Evolutionary conservation across 2,888 invertebrate species (phyloP), one percentile per base, ranked within the genome.

Genomic region (Danaus chrysippus): DNA sequence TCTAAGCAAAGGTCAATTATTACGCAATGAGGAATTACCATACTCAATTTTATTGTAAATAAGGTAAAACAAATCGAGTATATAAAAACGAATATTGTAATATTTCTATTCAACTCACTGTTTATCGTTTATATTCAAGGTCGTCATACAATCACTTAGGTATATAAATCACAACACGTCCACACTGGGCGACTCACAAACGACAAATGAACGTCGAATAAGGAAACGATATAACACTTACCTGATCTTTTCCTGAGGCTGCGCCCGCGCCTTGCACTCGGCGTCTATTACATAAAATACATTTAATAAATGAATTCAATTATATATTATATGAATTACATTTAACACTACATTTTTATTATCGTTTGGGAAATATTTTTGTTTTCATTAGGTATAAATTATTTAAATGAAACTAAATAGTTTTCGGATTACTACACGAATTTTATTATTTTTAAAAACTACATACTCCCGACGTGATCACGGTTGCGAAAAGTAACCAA

Each of bases 1-100:
- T 23, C 3, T 23, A 23, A 96, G 66, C 96, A 94, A 89, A 96
- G 96, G 58, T 96, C 94, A 17, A 95, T 95, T 49, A 94, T 93
- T 82, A 96, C 96, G 23, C 15, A 13, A 52, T 17, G 13, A n/a
- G 10, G 52, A 5, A n/a, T n/a, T 11, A 52, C 17, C n/a, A 17
- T 52, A 52, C 10, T 13, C 13, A 17, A 52, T 11, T 0, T 52
- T n/a, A 17, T 17, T 17, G 5, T 17, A 10, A 52, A 52, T 11
- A 17, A 52, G 52, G 12, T 52, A n/a, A 17, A 10, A 17, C 15
- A 17, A 10, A 52, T 13, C 5, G 13, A 52, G 10, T 17, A 52
- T n/a, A 17, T 6, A 52, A 52, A 11, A 52, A 52, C 3, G 17
- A 52, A 15, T 42, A 23, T 11, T 17, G 13, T 42, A 9, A 42